These are phyloP conservation scores for Morone saxatilis DNA, from an alignment of 2,113 vertebrate genomes.

Conservation along the genomic window DNA sequence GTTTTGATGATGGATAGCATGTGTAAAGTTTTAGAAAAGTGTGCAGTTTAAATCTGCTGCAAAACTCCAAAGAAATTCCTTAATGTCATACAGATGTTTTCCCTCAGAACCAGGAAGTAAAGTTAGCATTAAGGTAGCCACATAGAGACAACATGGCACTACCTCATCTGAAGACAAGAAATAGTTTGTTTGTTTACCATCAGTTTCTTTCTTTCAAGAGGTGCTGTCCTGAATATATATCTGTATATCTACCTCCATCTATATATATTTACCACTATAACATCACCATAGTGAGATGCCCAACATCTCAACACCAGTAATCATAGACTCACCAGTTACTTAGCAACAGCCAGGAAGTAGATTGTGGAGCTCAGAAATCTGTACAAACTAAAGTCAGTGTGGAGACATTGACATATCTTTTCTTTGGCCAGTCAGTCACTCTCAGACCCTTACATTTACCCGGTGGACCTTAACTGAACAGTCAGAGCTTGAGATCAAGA, in stretches of 20 bases:
- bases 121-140: not conserved
- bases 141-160: not conserved
- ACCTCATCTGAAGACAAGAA: not conserved
- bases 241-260: not conserved
- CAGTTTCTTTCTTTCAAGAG: not conserved
- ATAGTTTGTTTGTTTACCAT: not conserved
- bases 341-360: conserved; percentile 57
- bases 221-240: not conserved
- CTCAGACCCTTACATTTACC: conserved; percentile 26
- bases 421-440: conserved; percentile 23
- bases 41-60: not conserved
- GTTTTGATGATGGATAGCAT: not conserved
- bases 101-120: conserved; percentile 12
- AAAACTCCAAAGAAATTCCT: not conserved
- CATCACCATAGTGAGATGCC: conserved; percentile 28
- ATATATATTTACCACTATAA: conserved; percentile 10
- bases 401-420: conserved; percentile 21
- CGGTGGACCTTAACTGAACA: conserved; percentile 9
- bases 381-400: conserved; percentile 11
- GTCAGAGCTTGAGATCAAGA: conserved; percentile 46
- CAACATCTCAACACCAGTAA: conserved; percentile 30
- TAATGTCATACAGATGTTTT: not conserved
- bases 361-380: conserved; percentile 31
- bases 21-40: not conserved
- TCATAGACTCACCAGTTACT: conserved; percentile 55